phyloP scores from a whole-genome alignment of 2,797 vertebrate species.

The Myotis findleyi region DNA sequence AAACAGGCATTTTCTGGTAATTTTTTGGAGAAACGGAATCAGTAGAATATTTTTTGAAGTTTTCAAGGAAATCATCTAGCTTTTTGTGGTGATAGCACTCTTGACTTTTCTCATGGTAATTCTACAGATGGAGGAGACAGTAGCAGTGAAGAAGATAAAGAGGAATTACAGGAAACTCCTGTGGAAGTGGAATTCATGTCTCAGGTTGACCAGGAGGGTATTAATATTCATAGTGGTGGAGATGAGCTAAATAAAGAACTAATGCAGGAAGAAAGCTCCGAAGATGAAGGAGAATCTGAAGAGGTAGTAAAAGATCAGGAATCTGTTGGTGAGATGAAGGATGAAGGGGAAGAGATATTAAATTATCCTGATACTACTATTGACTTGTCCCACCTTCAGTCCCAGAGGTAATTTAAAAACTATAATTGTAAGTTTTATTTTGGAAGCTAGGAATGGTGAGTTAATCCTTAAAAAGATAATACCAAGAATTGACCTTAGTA shows the following conservation, averaged over 20 bases:
- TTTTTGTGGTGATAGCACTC: neutral
- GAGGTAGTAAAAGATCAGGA: conserved; percentile 79
- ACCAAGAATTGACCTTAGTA: neutral
- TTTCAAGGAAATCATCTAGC: neutral
- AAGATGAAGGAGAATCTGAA: conserved; percentile 80
- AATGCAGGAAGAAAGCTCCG: conserved; percentile 73
- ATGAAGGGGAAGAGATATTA: conserved; percentile 83
- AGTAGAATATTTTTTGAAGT: neutral
- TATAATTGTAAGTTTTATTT: neutral
- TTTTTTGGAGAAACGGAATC: conserved; percentile 21
- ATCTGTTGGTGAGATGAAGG: conserved; percentile 75
- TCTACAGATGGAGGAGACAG: conserved; percentile 86
- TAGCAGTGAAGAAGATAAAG: conserved; percentile 86
- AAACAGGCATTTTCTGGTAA: neutral
- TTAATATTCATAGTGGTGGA: neutral
- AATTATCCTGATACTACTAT: conserved; percentile 96
- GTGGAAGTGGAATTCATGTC: conserved; percentile 23
- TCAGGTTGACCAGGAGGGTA: neutral
- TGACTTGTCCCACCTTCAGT: conserved; percentile 94
- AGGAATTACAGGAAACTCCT: conserved; percentile 58
- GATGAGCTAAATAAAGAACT: conserved; percentile 11
- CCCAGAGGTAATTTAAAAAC: conserved; percentile 89
- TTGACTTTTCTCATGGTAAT: conserved; percentile 35
- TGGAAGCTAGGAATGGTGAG: conserved; percentile 1
- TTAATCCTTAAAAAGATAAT: neutral